Conservation (phyloP, 2,113 vertebrate species). For the Rhinolophus ferrumequinum region DNA sequence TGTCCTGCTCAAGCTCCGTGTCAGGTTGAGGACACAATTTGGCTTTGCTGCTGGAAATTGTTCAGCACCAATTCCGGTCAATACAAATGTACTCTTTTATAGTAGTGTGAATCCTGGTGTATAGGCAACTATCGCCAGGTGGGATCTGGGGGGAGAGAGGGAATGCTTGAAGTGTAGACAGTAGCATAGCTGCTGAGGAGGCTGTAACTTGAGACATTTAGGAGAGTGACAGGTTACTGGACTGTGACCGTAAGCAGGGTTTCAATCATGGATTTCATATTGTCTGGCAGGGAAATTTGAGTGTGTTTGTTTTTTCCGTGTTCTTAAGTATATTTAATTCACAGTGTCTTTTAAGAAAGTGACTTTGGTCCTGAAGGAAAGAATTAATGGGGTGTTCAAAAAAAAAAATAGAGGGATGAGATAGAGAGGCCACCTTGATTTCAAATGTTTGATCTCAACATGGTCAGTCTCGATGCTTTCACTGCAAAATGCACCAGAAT, state of each 20-base stretch:
- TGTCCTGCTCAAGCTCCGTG: neutral
- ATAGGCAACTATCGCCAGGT: neutral
- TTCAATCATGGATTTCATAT: neutral
- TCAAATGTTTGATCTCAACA: neutral
- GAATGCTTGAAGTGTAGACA: neutral
- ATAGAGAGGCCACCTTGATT: neutral
- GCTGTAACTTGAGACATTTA: neutral
- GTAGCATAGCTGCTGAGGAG: neutral
- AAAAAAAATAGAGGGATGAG: neutral
- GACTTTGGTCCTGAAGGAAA: neutral
- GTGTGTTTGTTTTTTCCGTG: neutral
- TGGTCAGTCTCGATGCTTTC: neutral
- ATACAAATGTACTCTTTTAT: neutral
- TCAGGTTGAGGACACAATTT: neutral
- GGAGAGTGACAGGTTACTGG: fast-evolving
- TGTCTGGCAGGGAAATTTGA: neutral
- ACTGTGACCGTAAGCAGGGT: neutral
- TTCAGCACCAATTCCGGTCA: neutral
- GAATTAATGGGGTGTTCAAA: neutral
- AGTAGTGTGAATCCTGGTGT: neutral
- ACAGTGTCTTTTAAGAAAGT: neutral
- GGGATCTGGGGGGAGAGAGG: neutral
- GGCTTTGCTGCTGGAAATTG: neutral
- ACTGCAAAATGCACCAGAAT: neutral
- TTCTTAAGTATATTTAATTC: neutral